Conservation (phyloP, 2,888 invertebrate species). For the Drosophila macrospina region DNA sequence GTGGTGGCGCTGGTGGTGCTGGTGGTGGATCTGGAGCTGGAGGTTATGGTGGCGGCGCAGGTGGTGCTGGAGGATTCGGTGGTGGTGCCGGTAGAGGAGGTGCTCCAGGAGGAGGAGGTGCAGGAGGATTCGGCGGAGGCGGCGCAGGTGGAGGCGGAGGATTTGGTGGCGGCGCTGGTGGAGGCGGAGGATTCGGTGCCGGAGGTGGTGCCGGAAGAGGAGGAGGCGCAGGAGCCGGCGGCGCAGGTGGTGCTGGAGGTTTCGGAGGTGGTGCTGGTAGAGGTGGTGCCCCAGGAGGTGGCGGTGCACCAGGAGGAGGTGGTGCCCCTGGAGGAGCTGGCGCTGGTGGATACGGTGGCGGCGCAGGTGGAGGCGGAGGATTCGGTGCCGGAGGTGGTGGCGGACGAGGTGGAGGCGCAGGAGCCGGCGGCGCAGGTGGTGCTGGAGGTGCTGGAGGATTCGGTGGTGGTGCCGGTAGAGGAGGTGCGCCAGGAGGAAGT, state of each 20-base stretch:
- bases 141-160: slow-evolving; percentile 35
- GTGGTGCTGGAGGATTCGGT: neutral
- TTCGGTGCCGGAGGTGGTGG: slow-evolving; percentile 58
- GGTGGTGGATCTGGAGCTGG: slow-evolving; percentile 26
- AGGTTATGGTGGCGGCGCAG: slow-evolving; percentile 25
- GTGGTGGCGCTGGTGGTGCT: slow-evolving; percentile 30
- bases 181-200: neutral
- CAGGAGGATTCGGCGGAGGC: slow-evolving; percentile 33
- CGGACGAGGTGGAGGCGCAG: slow-evolving; percentile 45
- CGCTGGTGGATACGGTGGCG: slow-evolving; percentile 43
- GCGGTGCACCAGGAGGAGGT: slow-evolving; percentile 21
- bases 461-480: slow-evolving; percentile 47
- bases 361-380: slow-evolving; percentile 70
- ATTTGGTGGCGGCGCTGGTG: slow-evolving; percentile 23
- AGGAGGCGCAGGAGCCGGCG: slow-evolving; percentile 12
- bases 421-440: slow-evolving; percentile 17
- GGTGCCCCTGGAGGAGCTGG: slow-evolving; percentile 3
- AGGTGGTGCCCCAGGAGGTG: slow-evolving; percentile 28
- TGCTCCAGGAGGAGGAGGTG: slow-evolving; percentile 20
- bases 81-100: slow-evolving; percentile 21
- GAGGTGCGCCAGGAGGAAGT: slow-evolving; percentile 29
- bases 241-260: slow-evolving; percentile 14
- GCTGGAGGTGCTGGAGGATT: neutral
- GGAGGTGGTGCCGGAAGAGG: neutral
- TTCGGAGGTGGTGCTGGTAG: slow-evolving; percentile 26